These are phyloP conservation scores for Chrysocyon brachyurus DNA, from an alignment of 2,797 vertebrate genomes.

Conservation along the genomic window DNA sequence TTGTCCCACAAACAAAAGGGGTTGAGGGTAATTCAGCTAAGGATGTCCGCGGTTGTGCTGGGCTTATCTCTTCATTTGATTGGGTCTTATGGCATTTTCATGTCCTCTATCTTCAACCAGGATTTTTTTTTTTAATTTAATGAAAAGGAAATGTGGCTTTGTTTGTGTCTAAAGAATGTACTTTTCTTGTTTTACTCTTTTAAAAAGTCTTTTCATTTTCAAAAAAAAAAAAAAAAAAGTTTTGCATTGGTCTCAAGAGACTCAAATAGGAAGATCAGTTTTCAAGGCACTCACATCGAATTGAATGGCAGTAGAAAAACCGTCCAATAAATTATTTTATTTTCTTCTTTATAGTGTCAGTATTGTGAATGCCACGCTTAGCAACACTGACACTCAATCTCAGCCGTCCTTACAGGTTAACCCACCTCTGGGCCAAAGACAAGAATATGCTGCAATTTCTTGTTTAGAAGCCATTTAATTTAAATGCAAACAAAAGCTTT, in stretches of 20 bases:
- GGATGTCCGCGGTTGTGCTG: conserved; percentile 94
- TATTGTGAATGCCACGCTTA: conserved; percentile 96
- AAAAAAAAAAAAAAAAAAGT: conserved; percentile 92
- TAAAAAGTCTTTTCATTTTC: conserved; percentile 91
- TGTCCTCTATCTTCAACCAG: conserved; percentile 91
- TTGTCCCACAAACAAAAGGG: conserved; percentile 89
- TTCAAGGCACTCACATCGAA: conserved; percentile 99
- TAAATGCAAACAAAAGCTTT: conserved; percentile 93
- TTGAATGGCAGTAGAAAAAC: conserved; percentile 97
- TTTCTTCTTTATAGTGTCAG: conserved; percentile 96
- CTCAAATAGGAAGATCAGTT: conserved; percentile 98
- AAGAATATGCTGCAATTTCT: conserved; percentile 93
- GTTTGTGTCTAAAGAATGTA: conserved; percentile 89
- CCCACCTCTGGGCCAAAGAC: conserved; percentile 92
- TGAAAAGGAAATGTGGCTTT: conserved; percentile 92
- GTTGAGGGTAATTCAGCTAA: conserved; percentile 91
- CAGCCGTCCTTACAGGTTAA: conserved; percentile 93
- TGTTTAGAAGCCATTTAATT: conserved; percentile 93
- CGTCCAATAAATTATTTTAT: conserved; percentile 94
- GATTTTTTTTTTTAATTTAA: conserved; percentile 80
- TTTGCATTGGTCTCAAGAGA: conserved; percentile 97
- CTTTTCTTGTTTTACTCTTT: conserved; percentile 90
- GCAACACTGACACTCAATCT: conserved; percentile 95
- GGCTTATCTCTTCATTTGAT: conserved; percentile 91
- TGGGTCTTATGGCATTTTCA: conserved; percentile 91